Evolutionary conservation across 2,888 invertebrate genomes (phyloP), one percentile per base, ranked within the genome.

Genomic region (Patella ulyssiponensis): DNA sequence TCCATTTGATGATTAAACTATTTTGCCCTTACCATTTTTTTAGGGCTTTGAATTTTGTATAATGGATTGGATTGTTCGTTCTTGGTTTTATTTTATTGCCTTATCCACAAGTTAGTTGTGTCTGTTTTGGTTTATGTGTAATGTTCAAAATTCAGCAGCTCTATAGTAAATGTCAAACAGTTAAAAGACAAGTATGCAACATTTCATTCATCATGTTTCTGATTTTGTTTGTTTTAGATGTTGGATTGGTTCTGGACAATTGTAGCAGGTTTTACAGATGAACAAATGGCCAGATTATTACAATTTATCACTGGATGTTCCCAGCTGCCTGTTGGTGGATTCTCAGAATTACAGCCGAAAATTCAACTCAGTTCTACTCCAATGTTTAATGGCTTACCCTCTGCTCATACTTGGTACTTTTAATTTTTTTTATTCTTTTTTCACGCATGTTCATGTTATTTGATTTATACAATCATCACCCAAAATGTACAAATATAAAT

Each of bases 271-370:
- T 96, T 97, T 91, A 96, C 96, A 79, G 96, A 94, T 92, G 96
- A 97, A 91, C 97, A 98, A 93, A 96, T 98, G 94, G 97, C 97
- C 2, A 93, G 97, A 64, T 93, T 98, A 86, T 82, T 91, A 64
- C 98, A 98, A 93, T 98, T 98, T 92, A 96, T 96, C 64, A 97
- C 97, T 0, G 97, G 98, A 79, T 97, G 96, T 92, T 96, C 96
- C 64, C 97, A 97, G 92, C 93, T 98, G 89, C 98, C 96, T 44
- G 95, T 96, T 0, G 97, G 96, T 54, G 98, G 97, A 17, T 98
- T 98, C 92, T 94, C 94, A 87, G 97, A 98, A 90, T 93, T 98
- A 53, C 95, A 95, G 92, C 98, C 98, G 2, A 94, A 96, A 78
- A 97, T 98, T 93, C 97, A 97, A 92, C 95, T 98, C 82, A 96